phyloP scores from a whole-genome alignment of 2,888 invertebrate genomes.

The Coelinius sp. region DNA sequence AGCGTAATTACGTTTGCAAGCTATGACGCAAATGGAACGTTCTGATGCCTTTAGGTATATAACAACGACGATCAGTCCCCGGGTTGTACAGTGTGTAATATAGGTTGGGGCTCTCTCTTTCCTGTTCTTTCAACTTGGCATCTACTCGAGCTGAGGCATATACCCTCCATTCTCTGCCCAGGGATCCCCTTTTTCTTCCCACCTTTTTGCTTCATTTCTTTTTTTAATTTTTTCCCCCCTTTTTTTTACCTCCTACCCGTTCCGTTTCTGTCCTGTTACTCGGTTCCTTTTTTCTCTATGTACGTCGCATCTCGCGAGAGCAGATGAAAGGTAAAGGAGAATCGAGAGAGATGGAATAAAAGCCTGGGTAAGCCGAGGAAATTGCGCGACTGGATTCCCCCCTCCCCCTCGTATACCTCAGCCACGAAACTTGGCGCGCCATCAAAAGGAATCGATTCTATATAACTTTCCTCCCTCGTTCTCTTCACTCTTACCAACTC shows the following conservation, averaged over 20 bases:
- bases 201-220: constrained; percentile 24
- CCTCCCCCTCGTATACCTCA: constrained; percentile 51
- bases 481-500: background rate
- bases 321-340: constrained; percentile 21
- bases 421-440: constrained; percentile 61
- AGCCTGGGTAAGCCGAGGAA: constrained; percentile 49
- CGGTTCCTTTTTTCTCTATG: background rate
- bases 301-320: constrained; percentile 18
- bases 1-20: constrained; percentile 7
- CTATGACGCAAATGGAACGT: constrained; percentile 4
- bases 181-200: constrained; percentile 16
- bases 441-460: constrained; percentile 59
- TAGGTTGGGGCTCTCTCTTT: constrained; percentile 4
- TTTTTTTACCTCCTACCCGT: constrained; percentile 29
- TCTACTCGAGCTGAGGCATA: background rate
- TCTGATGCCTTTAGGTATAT: background rate
- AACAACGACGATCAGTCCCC: background rate
- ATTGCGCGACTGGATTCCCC: constrained; percentile 62
- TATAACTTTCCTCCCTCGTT: constrained; percentile 38
- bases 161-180: background rate
- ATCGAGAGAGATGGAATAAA: constrained; percentile 19
- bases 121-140: background rate
- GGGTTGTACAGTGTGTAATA: constrained; percentile 5
- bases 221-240: constrained; percentile 20
- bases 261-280: background rate